Evolutionary conservation across 1,140 invertebrate genomes (phyloP).

Genomic region (Tetramorium alpestre): DNA sequence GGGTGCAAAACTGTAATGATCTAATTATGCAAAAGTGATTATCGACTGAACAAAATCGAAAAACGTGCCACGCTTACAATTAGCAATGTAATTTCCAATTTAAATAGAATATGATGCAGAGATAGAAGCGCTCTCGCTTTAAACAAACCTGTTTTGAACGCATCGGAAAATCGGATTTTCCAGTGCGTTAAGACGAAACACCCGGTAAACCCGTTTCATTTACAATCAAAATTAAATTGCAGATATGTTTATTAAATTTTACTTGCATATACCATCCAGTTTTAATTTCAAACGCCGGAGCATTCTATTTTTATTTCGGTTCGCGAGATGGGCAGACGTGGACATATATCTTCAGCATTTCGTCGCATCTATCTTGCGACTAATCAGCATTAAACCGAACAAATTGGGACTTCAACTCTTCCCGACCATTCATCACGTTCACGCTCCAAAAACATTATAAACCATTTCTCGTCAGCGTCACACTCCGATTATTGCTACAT

Average conservation of each 20-base stretch:
- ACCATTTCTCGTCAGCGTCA: conserved; percentile 38
- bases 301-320: background rate
- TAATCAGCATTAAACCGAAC: conserved; percentile 16
- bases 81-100: conserved; percentile 51
- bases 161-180: conserved; percentile 50
- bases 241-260: conserved; percentile 48
- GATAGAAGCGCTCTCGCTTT: conserved; percentile 20
- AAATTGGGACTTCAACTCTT: background rate
- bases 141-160: conserved; percentile 31
- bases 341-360: background rate
- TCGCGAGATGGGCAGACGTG: background rate
- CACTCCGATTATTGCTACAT: conserved; percentile 40
- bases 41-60: conserved; percentile 31
- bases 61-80: conserved; percentile 34
- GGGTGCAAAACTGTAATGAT: background rate
- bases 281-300: conserved; percentile 17
- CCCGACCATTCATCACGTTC: background rate
- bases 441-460: conserved; percentile 34
- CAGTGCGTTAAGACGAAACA: conserved; percentile 41
- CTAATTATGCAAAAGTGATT: conserved; percentile 42
- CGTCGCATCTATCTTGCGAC: conserved; percentile 16
- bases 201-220: conserved; percentile 31
- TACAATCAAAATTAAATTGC: conserved; percentile 48
- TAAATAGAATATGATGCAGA: conserved; percentile 42
- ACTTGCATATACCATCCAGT: background rate